Evolutionary conservation across 1,140 invertebrate genomes (phyloP), one percentile per base, ranked within the genome.

Genomic region (Charaxes varanes): DNA sequence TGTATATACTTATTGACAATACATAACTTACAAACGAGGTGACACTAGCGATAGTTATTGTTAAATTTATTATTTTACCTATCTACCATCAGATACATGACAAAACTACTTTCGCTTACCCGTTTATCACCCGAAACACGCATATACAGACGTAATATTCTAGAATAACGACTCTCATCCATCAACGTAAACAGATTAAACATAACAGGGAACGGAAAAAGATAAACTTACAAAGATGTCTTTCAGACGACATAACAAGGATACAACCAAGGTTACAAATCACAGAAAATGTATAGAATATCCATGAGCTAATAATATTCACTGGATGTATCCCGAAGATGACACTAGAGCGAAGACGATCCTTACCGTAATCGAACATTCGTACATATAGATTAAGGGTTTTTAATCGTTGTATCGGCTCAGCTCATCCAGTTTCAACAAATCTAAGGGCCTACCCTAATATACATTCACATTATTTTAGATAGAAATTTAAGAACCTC

Each of bases 21-120:
- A 62, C 59, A 57, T 61, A 56, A 60, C 65, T 77, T 77, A 77
- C 54, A 65, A 46, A 64, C 66, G 40, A 51, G 55, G 52, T 55
- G 53, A 62, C 42, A 46, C 70, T 79, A 79, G 68, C 67, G 63
- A 68, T 53, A 63, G 57, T 67, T 72, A 74, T 74, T 73, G 62
- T 70, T 74, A 66, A 67, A 70, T 72, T 71, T 61, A 60, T 72
- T 69, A 60, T 62, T n/a, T 74, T 62, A 63, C 65, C 73, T 81
- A 81, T 76, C 77, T 82, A 82, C 59, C 43, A 54, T 53, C 59
- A 64, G 51, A 61, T 62, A 67, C 51, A 70, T 53, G 61, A 71
- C 61, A 55, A 52, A 38, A 62, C 70, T 73, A 74, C 67, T 53
- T 57, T 62, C 46, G 23, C 60, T 65, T 71, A 77, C 72, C 66